These are phyloP conservation scores for Ormyrus labotus DNA, from an alignment of 2,888 invertebrate species.

Conservation along the genomic window DNA sequence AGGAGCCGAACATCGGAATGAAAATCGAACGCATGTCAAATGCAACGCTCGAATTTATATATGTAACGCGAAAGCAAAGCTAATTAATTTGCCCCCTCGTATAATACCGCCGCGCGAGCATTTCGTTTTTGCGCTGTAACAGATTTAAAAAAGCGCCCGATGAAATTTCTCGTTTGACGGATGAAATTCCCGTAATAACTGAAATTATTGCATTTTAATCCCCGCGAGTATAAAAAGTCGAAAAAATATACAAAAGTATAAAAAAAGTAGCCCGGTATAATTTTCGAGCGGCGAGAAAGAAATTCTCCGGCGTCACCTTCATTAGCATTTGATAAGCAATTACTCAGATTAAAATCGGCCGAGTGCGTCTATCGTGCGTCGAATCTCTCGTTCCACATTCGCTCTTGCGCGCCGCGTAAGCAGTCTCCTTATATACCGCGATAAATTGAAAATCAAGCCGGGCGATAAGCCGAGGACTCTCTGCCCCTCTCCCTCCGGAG, in stretches of 20 bases:
- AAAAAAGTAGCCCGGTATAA: not conserved
- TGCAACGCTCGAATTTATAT: slow-evolving; percentile 5
- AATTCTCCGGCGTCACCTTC: slow-evolving; percentile 44
- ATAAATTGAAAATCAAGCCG: slow-evolving; percentile 54
- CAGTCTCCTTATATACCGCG: not conserved
- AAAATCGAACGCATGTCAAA: slow-evolving; percentile 38
- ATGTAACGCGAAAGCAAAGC: not conserved
- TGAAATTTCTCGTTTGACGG: too few species aligned
- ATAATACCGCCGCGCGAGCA: not conserved
- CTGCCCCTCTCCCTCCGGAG: not conserved
- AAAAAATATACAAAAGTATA: too few species aligned
- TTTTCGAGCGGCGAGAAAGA: not conserved
- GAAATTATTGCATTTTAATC: too few species aligned
- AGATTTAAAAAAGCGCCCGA: too few species aligned
- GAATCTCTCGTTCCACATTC: slow-evolving; percentile 17
- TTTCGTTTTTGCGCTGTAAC: not conserved
- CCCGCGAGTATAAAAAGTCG: too few species aligned
- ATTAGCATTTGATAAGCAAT: slow-evolving; percentile 57
- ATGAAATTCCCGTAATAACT: too few species aligned
- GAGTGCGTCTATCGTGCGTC: slow-evolving; percentile 19
- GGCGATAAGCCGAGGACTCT: slow-evolving; percentile 23
- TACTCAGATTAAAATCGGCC: slow-evolving; percentile 52
- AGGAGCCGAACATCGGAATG: slow-evolving; percentile 24
- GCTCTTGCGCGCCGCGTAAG: not conserved
- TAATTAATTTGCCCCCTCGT: not conserved